phyloP scores from a whole-genome alignment of 2,888 invertebrate species.

The Magallana nippona region DNA sequence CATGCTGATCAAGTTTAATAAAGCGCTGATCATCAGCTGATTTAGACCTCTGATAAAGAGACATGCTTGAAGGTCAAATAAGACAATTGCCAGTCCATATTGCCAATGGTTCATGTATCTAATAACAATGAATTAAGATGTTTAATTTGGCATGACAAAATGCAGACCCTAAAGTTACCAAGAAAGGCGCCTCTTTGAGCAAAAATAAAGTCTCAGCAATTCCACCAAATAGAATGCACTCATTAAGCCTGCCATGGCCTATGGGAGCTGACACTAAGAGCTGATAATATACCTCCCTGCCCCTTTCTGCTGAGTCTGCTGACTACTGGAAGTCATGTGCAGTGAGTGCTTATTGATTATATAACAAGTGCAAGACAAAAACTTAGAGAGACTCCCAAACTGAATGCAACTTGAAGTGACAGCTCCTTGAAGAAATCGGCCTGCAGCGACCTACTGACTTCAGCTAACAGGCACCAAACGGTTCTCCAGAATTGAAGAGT shows the following conservation, averaged over 20 bases:
- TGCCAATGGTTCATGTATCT: constrained; percentile 2
- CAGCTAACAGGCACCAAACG: neutral
- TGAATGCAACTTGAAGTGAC: constrained; percentile 3
- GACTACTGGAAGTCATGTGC: neutral
- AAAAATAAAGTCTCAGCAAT: neutral
- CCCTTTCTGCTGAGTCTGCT: neutral
- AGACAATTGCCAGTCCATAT: neutral
- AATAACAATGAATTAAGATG: neutral
- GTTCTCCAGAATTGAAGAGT: neutral
- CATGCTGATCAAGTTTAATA: neutral
- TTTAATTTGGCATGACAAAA: neutral
- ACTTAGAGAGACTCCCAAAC: neutral
- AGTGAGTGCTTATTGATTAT: constrained; percentile 9
- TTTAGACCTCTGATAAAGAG: neutral
- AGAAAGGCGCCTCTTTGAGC: neutral
- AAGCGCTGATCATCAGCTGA: constrained; percentile 10
- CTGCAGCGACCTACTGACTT: neutral
- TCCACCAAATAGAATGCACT: neutral
- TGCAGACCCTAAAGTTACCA: neutral
- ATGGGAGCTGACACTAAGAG: constrained; percentile 7
- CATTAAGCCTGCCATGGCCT: constrained; percentile 5
- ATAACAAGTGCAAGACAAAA: constrained; percentile 23
- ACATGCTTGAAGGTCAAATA: constrained; percentile 26
- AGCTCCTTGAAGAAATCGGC: constrained; percentile 6
- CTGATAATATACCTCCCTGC: neutral